Evolutionary conservation across 2,797 vertebrate species (phyloP).

Genomic region (Sebastes vulpes): DNA sequence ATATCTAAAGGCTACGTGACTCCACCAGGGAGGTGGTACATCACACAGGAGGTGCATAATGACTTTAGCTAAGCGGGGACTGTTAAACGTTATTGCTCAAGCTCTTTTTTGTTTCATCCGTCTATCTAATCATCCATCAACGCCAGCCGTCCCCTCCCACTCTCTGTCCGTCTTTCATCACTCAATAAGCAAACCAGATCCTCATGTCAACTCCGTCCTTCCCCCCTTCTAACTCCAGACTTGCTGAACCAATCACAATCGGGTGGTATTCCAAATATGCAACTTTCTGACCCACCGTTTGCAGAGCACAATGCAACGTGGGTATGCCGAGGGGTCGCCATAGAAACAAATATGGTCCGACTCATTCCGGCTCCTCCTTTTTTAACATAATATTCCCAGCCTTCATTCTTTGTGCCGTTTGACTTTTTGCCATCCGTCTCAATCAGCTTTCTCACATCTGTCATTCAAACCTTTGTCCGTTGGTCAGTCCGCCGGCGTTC

Average conservation of each 20-base stretch:
- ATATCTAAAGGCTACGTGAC: conserved; percentile 27
- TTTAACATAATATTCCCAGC: conserved; percentile 71
- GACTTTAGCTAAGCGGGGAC: conserved; percentile 35
- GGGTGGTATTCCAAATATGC: conserved; percentile 83
- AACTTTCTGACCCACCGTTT: conserved; percentile 71
- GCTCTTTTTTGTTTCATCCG: conserved; percentile 46
- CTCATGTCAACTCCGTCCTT: conserved; percentile 63
- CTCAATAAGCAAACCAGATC: conserved; percentile 84
- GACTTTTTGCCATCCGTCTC: conserved; percentile 77
- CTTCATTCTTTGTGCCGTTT: conserved; percentile 48
- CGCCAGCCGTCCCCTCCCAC: conserved; percentile 65
- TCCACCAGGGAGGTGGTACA: conserved; percentile 4
- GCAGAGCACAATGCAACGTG: conserved; percentile 59
- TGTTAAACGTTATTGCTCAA: conserved; percentile 37
- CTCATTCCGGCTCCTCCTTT: conserved; percentile 26
- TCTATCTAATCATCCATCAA: conserved; percentile 73
- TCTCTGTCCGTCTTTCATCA: conserved; percentile 75
- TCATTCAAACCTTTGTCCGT: conserved; percentile 67
- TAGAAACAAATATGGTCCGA: conserved; percentile 68
- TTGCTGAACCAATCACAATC: conserved; percentile 74
- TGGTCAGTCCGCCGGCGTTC: conserved; percentile 58
- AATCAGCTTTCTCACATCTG: conserved; percentile 55
- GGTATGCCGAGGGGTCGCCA: conserved; percentile 49
- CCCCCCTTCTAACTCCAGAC: conserved; percentile 26
- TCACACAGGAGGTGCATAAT: not conserved